Percentiles rank a stretch among this genome's conserved stretches.
Conservation (phyloP, 1,140 invertebrate genomes). For the Caerostris extrusa region DNA sequence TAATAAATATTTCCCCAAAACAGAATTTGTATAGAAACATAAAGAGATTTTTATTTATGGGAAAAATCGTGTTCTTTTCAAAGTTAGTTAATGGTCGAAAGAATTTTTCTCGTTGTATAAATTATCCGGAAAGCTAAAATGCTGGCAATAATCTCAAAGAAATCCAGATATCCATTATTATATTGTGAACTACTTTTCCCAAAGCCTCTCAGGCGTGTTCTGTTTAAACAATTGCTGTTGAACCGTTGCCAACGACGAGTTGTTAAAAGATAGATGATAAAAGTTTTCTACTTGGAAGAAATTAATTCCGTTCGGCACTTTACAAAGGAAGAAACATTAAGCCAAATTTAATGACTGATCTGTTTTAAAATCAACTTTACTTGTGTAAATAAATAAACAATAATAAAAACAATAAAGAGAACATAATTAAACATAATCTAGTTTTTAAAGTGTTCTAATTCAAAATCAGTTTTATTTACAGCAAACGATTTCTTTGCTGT, state of each 20-base stretch:
- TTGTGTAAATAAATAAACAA: too few species aligned
- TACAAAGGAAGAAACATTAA: neutral
- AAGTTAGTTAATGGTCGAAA: neutral
- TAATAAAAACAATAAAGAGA: too few species aligned
- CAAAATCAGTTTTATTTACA: too few species aligned
- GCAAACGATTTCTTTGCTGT: too few species aligned
- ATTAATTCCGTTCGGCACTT: neutral
- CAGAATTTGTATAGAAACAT: too few species aligned
- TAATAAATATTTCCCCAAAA: too few species aligned
- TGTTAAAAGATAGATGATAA: neutral
- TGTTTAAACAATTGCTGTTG: constrained; percentile 23
- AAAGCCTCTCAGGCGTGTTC: neutral
- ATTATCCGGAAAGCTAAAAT: neutral
- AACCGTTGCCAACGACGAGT: neutral
- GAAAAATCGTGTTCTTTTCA: neutral
- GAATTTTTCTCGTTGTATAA: neutral
- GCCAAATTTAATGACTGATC: neutral
- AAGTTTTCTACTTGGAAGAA: too few species aligned
- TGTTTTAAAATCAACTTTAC: neutral
- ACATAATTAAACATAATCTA: too few species aligned
- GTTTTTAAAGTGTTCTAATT: too few species aligned
- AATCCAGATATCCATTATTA: constrained; percentile 35
- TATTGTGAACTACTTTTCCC: neutral
- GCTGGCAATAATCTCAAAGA: neutral
- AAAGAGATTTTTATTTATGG: neutral